Evolutionary conservation across 2,113 vertebrate genomes (phyloP).

Genomic region (Vireo altiloquus): DNA sequence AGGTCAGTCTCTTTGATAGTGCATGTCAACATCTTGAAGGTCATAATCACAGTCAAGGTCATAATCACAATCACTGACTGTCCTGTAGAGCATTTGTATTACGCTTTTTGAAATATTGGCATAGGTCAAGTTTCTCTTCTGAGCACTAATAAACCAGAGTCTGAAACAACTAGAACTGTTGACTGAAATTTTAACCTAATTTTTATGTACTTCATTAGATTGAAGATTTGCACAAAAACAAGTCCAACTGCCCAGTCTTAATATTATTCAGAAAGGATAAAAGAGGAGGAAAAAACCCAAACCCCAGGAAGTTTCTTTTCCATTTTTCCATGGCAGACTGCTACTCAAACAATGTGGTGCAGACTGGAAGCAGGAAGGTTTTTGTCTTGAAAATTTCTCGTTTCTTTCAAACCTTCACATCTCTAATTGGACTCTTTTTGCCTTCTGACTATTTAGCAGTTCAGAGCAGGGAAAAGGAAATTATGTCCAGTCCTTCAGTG

Average conservation of each 20-base stretch:
- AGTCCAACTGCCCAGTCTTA: neutral
- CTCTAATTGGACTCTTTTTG: neutral
- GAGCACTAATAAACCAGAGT: neutral
- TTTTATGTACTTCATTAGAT: neutral
- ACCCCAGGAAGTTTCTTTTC: neutral
- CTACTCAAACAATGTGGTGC: neutral
- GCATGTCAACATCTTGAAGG: neutral
- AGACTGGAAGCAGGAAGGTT: neutral
- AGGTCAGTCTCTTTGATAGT: neutral
- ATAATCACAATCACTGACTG: neutral
- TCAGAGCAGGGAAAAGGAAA: neutral
- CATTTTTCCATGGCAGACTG: neutral
- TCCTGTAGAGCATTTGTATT: neutral
- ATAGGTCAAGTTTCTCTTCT: neutral
- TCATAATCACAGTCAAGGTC: neutral
- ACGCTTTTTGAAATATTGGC: neutral
- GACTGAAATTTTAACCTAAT: neutral
- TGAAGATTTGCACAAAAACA: neutral
- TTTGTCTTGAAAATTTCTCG: neutral
- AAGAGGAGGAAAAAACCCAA: neutral
- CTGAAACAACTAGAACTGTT: neutral
- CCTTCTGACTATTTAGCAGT: neutral
- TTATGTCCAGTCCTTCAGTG: neutral
- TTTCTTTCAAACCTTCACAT: neutral
- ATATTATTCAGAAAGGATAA: neutral